Percentiles rank a stretch among this genome's conserved stretches.
Conservation (phyloP, 2,888 invertebrate genomes). For the Seira ritae region DNA sequence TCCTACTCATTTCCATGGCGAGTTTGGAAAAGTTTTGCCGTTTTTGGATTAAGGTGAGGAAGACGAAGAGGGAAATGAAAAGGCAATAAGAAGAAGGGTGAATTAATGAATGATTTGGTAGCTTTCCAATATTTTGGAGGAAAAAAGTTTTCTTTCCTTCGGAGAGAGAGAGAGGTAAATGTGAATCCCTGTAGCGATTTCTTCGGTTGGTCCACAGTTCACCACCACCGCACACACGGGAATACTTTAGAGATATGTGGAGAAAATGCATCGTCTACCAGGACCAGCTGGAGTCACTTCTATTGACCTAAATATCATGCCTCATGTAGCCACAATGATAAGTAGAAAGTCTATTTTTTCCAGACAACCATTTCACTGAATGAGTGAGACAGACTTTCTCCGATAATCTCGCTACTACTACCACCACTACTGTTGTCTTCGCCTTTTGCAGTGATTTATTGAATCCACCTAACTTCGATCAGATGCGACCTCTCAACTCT, state of each 20-base stretch:
- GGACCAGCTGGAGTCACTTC: background rate
- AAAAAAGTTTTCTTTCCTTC: background rate
- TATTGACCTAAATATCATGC: conserved; percentile 4
- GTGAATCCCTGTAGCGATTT: background rate
- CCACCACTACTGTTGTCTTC: conserved; percentile 38
- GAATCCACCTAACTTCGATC: conserved; percentile 67
- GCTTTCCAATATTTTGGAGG: conserved; percentile 25
- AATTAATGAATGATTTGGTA: conserved; percentile 57
- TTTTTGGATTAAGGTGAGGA: conserved; percentile 8
- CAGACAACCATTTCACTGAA: background rate
- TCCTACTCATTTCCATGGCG: background rate
- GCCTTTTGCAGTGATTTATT: conserved; percentile 71
- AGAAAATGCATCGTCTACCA: background rate
- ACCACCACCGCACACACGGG: too few relatives aligned
- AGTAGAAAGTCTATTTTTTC: conserved; percentile 63
- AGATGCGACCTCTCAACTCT: conserved; percentile 69
- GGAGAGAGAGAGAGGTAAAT: background rate
- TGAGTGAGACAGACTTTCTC: background rate
- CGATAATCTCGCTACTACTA: conserved; percentile 10
- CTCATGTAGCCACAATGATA: conserved; percentile 43
- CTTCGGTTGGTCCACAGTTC: conserved; percentile 3
- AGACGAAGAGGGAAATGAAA: conserved; percentile 17
- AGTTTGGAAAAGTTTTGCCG: background rate
- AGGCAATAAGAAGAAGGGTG: conserved; percentile 39
- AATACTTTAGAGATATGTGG: too few relatives aligned